Evolutionary conservation across 2,888 invertebrate genomes (phyloP), one percentile per base, ranked within the genome.

Genomic region (Philaethria dido): DNA sequence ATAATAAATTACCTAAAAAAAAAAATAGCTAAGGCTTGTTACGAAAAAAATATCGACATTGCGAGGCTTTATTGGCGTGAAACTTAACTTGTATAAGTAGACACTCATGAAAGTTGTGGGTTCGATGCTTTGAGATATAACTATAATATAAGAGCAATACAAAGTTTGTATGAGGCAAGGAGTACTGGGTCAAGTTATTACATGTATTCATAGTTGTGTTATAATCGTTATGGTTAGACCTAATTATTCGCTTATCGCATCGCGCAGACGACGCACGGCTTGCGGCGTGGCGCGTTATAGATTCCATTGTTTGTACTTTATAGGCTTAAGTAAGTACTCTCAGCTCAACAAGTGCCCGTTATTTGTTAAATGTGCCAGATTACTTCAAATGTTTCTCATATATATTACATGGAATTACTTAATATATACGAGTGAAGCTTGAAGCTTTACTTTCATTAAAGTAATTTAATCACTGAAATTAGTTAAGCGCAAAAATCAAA

Each of bases 211-310:
- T n/a, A n/a, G n/a, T 29, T 29, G 3, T 6, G 14, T 16, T 18
- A 2, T 48, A 22, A 29, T 14, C 14, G 48, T 22, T 13, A 14
- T 29, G 54, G 54, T 14, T 36, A 18, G n/a, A n/a, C n/a, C n/a
- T n/a, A n/a, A n/a, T n/a, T 54, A 54, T 18, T 54, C 54, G 36
- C 54, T 54, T 55, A 55, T 55, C 55, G 48, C 48, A 22, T 6
- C 47, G 54, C 54, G 18, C 52, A 16, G 36, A 16, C 52, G 29
- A 11, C 47, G 47, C 20, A n/a, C n/a, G 47, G 29, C 3, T 29
- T 29, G 29, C 29, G 29, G 29, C 29, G 29, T 6, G 29, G 29
- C 29, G 29, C 29, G 29, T 29, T 29, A 29, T 22, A 29, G 50
- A 25, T 8, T n/a, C 50, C n/a, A 48, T 50, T 29, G 25, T 50